A percentile compares a stretch with the other conserved stretches of the same genome.
Evolutionary conservation across 2,888 invertebrate species (phyloP).

Genomic region (Drosophila yooni): DNA sequence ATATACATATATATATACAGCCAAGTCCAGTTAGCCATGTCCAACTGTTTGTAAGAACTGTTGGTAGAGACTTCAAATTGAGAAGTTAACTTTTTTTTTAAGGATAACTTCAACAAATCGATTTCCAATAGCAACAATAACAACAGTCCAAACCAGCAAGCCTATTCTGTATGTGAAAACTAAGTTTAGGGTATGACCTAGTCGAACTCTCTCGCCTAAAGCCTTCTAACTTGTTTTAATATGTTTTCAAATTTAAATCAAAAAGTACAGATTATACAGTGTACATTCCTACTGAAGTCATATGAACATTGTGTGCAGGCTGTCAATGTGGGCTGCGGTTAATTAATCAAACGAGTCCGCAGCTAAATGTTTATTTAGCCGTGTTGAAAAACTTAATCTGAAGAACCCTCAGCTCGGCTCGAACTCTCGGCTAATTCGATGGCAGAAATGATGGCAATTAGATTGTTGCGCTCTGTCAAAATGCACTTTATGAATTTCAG

Average conservation of each 20-base stretch:
- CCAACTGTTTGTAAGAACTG: background rate
- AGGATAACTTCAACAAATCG: background rate
- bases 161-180: background rate
- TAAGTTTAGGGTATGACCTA: background rate
- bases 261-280: background rate
- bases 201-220: background rate
- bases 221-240: background rate
- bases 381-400: constrained; percentile 63
- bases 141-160: background rate
- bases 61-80: background rate
- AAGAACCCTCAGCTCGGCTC: constrained; percentile 47
- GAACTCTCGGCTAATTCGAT: constrained; percentile 27
- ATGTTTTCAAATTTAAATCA: background rate
- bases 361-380: constrained; percentile 66
- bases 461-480: constrained; percentile 69
- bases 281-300: background rate
- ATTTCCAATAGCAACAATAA: background rate
- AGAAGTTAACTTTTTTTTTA: background rate
- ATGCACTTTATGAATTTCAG: constrained; percentile 67
- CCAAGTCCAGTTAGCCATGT: background rate
- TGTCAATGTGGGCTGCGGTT: constrained; percentile 59
- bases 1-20: background rate
- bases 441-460: constrained; percentile 69
- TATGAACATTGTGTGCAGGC: constrained; percentile 27
- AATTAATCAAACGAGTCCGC: constrained; percentile 62